Base-by-base conservation (phyloP, 2,888 invertebrate genomes). In the Ditylenchus weischeri region DNA sequence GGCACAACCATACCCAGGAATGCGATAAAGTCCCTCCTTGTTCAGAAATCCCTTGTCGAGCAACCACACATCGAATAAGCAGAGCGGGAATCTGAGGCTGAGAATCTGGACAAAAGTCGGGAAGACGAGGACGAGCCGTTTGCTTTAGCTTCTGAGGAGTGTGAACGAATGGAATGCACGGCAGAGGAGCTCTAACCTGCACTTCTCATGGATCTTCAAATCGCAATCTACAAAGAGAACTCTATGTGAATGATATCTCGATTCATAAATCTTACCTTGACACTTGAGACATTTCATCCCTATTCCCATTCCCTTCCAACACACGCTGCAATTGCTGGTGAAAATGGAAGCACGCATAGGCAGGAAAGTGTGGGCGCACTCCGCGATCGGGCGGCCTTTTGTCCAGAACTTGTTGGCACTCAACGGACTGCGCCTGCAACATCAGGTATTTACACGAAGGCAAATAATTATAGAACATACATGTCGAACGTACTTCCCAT, bases 81-180 rank as follows among this genome's bases (percentile, higher is more conserved):
- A 96, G 84, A 0, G 91, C 90, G 0, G 98, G 96, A 21, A 98
- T 90, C 91, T 92, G 92, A 0, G 96, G 96, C 36, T 91, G 87
- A 0, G 88, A 88, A 47, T 87, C 86, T 0, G 94, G 92, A 0
- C 92, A 90, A 84, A 90, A 93, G 84, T 96, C 94, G 0, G 90
- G 88, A 76, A 94, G 59, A 23, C 60, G 62, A 35, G 66, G 57
- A 23, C 69, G 62, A 35, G 64, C 58, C 8, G 43, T 43, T 43
- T 63, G 61, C 35, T 54, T 57, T 23, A 13, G 43, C 43, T 58
- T 63, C 49, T 65, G 58, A 1, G 75, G 74, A 19, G 74, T 71
- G 10, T 36, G n/a, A 0, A 62, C 18, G 58, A 64, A 62, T 5
- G 75, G 76, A 6, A 75, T 54, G 62, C 75, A 75, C 6, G 74